phyloP scores from a whole-genome alignment of 2,113 vertebrate species.

The Monopterus albus region DNA sequence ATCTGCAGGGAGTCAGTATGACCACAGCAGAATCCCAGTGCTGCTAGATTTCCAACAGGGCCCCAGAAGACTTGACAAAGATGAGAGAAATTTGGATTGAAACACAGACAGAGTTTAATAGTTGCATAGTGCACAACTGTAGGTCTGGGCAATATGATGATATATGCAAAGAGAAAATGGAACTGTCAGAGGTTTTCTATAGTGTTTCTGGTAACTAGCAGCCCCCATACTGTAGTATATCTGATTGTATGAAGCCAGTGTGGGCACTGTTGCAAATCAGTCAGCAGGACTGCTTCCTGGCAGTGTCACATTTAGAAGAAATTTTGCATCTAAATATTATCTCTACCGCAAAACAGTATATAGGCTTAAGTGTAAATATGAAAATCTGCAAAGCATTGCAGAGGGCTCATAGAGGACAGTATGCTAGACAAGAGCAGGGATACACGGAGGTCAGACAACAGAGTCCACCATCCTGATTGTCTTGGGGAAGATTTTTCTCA shows the following conservation, averaged over 20 bases:
- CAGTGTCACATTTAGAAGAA: not conserved
- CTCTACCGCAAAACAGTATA: too few species aligned
- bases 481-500: too few species aligned
- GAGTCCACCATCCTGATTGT: not conserved
- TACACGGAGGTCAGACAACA: not conserved
- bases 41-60: not conserved
- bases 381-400: too few species aligned
- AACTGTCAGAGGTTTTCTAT: not conserved
- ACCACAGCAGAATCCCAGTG: conserved; percentile 17
- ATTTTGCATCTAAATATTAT: too few species aligned
- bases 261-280: not conserved
- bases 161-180: not conserved
- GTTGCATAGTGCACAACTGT: not conserved
- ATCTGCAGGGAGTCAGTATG: conserved; percentile 2
- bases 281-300: too few species aligned
- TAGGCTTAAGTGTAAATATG: too few species aligned
- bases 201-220: not conserved
- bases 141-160: not conserved
- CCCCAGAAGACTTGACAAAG: not conserved
- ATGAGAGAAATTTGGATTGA: conserved; percentile 9
- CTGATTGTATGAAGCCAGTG: not conserved
- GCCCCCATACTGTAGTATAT: not conserved
- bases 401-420: not conserved
- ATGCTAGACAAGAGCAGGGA: not conserved
- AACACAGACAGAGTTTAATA: not conserved